Conservation (phyloP, 2,888 invertebrate genomes). For the Malachius bipustulatus region DNA sequence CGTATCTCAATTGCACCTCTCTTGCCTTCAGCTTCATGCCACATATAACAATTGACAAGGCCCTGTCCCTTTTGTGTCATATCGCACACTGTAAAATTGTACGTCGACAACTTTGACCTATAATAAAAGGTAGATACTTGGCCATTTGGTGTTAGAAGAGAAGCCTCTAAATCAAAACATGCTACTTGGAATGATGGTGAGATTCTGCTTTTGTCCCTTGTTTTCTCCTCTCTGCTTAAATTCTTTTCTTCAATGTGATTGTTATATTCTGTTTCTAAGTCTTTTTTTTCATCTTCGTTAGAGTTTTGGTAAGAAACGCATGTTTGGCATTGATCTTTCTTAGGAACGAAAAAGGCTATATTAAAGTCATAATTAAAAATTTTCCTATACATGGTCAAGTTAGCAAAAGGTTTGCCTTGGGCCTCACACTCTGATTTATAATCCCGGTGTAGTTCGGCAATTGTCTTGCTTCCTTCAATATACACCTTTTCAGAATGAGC, state of each 20-base stretch:
- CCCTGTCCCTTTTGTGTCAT: too few relatives aligned
- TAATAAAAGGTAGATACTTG: constrained; percentile 20
- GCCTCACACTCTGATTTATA: constrained; percentile 16
- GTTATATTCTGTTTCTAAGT: constrained; percentile 14
- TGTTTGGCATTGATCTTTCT: constrained; percentile 17
- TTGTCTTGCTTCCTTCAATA: constrained; percentile 21
- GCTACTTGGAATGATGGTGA: constrained; percentile 15
- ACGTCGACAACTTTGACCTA: too few relatives aligned
- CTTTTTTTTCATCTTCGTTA: constrained; percentile 12
- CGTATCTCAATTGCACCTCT: constrained; percentile 26
- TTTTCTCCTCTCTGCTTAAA: constrained; percentile 17
- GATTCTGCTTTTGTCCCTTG: constrained; percentile 17
- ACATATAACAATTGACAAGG: too few relatives aligned
- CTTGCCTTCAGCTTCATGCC: too few relatives aligned
- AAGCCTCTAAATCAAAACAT: constrained; percentile 21
- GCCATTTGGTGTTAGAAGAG: constrained; percentile 20
- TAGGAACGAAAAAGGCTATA: constrained; percentile 16
- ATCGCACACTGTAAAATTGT: too few relatives aligned
- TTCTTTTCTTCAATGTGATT: constrained; percentile 18
- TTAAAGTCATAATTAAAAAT: constrained; percentile 19
- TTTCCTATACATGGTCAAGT: constrained; percentile 14
- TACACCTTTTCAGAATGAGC: too few relatives aligned
- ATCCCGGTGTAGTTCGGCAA: constrained; percentile 20
- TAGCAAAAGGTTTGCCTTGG: constrained; percentile 13
- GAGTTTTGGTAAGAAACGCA: constrained; percentile 13